Evolutionary conservation across 2,888 invertebrate genomes (phyloP), one percentile per base, ranked within the genome.

Genomic region (Euphydryas editha): DNA sequence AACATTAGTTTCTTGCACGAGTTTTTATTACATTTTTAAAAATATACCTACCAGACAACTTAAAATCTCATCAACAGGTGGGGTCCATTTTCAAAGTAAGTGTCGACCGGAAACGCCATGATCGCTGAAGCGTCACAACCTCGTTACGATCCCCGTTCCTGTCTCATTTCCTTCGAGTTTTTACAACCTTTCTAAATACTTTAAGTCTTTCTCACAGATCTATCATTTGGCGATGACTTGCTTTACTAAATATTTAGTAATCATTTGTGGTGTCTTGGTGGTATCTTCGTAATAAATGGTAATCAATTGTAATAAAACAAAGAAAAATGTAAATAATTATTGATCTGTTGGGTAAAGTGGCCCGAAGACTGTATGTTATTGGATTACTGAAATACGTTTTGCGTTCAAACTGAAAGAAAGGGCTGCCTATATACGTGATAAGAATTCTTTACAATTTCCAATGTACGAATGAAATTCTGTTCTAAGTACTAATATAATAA

Each of bases 161-260:
- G 82, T 84, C 85, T 90, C 89, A 90, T 90, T 92, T 91, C 91
- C 92, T 89, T 78, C 74, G 75, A 81, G 79, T 82, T 80, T 78
- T 75, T 78, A 82, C 80, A 81, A 78, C 77, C 82, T 84, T 83
- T 75, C 64, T 64, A 64, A 80, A 47, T 42, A 73, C 68, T 77
- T 74, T 76, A 76, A 78, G 77, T 74, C 75, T 80, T 86, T 87
- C 86, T 84, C 86, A 87, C 85, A 82, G 80, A 75, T 74, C 75
- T 72, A 67, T 60, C 51, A 59, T 67, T 64, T 63, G 57, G 63
- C 62, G 71, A 75, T 78, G 76, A 79, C 76, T 75, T 76, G 75
- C 30, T 68, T 51, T 54, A 20, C 15, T 39, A 39, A n/a, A 13
- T 44, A 20, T 24, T 21, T 36, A 17, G n/a, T 13, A 49, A 24